Evolutionary conservation across 1,140 invertebrate genomes (phyloP).

Genomic region (Pectinophora gossypiella): DNA sequence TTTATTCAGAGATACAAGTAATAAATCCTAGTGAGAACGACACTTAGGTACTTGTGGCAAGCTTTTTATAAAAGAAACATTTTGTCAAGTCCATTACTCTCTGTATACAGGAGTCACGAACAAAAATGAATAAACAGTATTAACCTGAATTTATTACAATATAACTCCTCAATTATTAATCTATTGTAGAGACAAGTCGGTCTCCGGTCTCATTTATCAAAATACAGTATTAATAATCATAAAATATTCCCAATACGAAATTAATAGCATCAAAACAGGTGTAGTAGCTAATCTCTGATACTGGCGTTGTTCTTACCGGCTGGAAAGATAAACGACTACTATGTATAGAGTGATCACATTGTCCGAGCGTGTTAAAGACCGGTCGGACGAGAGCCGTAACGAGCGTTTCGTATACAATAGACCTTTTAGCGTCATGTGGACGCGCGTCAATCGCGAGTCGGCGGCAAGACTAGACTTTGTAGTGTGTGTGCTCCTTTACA

Average conservation of each 20-base stretch:
- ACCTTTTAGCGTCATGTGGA: constrained; percentile 70
- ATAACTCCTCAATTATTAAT: too few relatives aligned
- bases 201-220: neutral
- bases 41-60: too few relatives aligned
- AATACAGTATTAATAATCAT: neutral
- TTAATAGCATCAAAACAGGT: constrained; percentile 13
- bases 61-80: neutral
- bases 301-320: constrained; percentile 16
- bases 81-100: neutral
- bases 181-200: too few relatives aligned
- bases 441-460: constrained; percentile 60
- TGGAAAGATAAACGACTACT: constrained; percentile 35
- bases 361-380: constrained; percentile 69
- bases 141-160: too few relatives aligned
- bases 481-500: constrained; percentile 49
- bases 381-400: constrained; percentile 57
- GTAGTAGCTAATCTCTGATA: constrained; percentile 19
- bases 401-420: constrained; percentile 72
- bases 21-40: neutral
- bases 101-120: neutral
- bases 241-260: constrained; percentile 4
- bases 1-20: neutral
- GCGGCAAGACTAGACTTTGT: constrained; percentile 12
- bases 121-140: neutral
- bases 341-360: constrained; percentile 66